Conservation (phyloP, 1,140 invertebrate genomes). For the Lepidotrigona ventralis region DNA sequence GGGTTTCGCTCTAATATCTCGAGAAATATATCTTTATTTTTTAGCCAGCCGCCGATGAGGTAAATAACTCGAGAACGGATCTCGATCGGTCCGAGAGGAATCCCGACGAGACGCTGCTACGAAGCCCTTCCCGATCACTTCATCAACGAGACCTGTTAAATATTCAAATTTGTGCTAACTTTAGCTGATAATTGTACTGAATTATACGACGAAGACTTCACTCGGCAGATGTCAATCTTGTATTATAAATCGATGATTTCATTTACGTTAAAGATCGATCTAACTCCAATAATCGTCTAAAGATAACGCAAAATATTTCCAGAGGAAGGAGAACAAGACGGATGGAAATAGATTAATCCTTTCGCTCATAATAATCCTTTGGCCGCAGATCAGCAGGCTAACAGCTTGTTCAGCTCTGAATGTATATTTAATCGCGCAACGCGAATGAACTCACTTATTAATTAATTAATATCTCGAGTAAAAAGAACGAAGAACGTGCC, state of each 20-base stretch:
- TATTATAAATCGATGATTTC: neutral
- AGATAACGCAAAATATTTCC: neutral
- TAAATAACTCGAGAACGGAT: slow-evolving; percentile 20
- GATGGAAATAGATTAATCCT: neutral
- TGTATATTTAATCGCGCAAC: neutral
- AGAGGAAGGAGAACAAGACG: neutral
- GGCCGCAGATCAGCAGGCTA: too few relatives aligned
- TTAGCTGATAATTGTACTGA: neutral
- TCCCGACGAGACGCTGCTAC: neutral
- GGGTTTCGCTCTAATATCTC: slow-evolving; percentile 24
- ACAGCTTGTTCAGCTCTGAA: too few relatives aligned
- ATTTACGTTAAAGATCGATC: neutral
- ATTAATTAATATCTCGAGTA: neutral
- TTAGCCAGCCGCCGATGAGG: slow-evolving; percentile 15
- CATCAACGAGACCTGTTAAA: slow-evolving; percentile 40
- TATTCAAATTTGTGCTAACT: neutral
- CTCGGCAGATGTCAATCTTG: neutral
- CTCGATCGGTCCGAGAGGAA: neutral
- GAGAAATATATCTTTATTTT: slow-evolving; percentile 25
- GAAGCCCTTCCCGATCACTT: slow-evolving; percentile 28
- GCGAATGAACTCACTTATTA: neutral
- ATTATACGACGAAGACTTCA: neutral
- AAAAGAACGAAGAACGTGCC: neutral
- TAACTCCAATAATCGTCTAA: neutral
- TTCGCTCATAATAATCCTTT: neutral